Evolutionary conservation across 2,113 vertebrate genomes (phyloP).

Genomic region (Lampris incognitus): DNA sequence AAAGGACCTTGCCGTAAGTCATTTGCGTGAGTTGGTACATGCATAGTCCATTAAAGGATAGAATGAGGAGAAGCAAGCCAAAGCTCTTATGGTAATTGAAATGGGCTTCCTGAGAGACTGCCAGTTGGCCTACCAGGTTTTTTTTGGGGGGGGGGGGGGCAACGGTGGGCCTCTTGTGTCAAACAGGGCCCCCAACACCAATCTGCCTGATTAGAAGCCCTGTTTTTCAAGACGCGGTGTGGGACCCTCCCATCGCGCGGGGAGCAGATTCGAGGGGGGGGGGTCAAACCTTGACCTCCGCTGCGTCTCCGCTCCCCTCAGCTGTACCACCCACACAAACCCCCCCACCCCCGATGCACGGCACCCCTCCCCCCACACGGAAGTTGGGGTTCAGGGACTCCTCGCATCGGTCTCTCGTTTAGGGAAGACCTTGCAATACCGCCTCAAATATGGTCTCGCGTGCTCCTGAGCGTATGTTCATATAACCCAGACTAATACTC

Average conservation of each 20-base stretch:
- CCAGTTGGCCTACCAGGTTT: slow-evolving; percentile 59
- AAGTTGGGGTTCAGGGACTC: neutral
- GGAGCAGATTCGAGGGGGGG: slow-evolving; percentile 31
- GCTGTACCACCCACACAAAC: neutral
- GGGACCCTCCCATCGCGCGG: slow-evolving; percentile 16
- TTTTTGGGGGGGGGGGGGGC: slow-evolving; percentile 19
- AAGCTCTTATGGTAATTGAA: slow-evolving; percentile 76
- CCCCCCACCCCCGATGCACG: neutral
- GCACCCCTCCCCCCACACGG: slow-evolving; percentile 1
- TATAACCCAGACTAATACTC: neutral
- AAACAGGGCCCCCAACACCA: slow-evolving; percentile 59
- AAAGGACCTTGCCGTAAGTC: slow-evolving; percentile 56
- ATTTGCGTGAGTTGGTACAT: slow-evolving; percentile 60
- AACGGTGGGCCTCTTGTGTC: slow-evolving; percentile 51
- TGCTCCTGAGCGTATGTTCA: neutral
- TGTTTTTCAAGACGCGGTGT: slow-evolving; percentile 41
- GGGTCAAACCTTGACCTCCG: slow-evolving; percentile 52
- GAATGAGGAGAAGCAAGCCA: slow-evolving; percentile 53
- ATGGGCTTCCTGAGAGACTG: slow-evolving; percentile 60
- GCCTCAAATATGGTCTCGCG: neutral
- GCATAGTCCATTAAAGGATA: slow-evolving; percentile 62
- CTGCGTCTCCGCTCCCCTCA: slow-evolving; percentile 24
- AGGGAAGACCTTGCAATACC: too few species aligned
- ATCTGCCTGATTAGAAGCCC: slow-evolving; percentile 73
- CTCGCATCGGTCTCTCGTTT: too few species aligned